Evolutionary conservation across 2,888 invertebrate genomes (phyloP).

Genomic region (Drosophila colorata): DNA sequence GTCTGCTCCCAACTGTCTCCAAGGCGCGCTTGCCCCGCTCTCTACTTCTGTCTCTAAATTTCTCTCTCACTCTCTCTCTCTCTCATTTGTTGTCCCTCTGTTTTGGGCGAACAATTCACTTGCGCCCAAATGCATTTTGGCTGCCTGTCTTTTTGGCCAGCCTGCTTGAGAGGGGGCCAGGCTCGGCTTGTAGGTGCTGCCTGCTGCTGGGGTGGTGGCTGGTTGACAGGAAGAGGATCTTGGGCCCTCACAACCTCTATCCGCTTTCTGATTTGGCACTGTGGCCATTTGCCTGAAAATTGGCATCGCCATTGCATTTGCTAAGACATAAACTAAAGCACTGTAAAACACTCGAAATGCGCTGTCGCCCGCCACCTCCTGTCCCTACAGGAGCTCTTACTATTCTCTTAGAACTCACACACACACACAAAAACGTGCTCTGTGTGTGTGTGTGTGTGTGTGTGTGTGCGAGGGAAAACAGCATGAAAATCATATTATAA

Average conservation of each 20-base stretch:
- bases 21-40: neutral
- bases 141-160: conserved; percentile 49
- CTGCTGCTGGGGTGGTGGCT: neutral
- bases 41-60: neutral
- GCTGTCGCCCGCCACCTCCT: neutral
- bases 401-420: neutral
- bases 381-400: neutral
- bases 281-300: conserved; percentile 34
- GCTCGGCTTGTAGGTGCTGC: neutral
- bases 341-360: conserved; percentile 33
- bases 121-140: conserved; percentile 59
- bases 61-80: conserved; percentile 1
- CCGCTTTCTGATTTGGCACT: conserved; percentile 13
- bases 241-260: neutral
- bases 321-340: conserved; percentile 60
- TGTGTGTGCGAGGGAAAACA: conserved; percentile 59
- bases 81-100: too few relatives aligned
- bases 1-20: neutral
- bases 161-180: neutral
- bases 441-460: neutral
- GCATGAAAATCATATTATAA: conserved; percentile 81
- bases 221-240: too few relatives aligned
- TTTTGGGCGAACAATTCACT: conserved; percentile 54
- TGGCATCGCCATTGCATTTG: conserved; percentile 68
- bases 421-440: neutral